Evolutionary conservation across 2,797 vertebrate genomes (phyloP).

Genomic region (Alca torda): DNA sequence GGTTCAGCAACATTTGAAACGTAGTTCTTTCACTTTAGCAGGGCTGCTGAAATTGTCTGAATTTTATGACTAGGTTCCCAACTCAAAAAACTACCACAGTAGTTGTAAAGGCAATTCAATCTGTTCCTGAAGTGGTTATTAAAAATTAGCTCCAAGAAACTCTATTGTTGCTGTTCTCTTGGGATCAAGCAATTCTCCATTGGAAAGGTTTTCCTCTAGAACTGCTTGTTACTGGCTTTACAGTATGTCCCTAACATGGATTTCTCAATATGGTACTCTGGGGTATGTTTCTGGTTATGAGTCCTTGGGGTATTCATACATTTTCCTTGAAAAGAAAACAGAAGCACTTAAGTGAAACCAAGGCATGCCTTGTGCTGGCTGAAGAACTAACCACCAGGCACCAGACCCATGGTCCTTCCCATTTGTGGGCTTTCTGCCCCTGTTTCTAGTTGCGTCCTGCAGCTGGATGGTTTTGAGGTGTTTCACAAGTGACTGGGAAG

Average conservation of each 20-base stretch:
- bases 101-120: neutral
- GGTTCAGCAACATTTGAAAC: neutral
- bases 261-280: neutral
- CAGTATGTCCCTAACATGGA: neutral
- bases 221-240: neutral
- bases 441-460: neutral
- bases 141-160: slow-evolving; percentile 13
- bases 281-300: neutral
- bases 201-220: neutral
- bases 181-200: neutral
- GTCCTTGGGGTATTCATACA: neutral
- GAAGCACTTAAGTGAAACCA: neutral
- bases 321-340: neutral
- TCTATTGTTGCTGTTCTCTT: neutral
- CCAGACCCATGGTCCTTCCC: neutral
- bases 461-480: neutral
- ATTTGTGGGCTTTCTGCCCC: neutral
- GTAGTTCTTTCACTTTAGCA: neutral
- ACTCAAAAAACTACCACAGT: neutral
- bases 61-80: neutral
- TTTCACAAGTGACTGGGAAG: neutral
- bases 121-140: neutral
- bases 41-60: neutral
- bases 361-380: neutral
- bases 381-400: neutral